Conservation (phyloP, 2,113 vertebrate genomes). For the Datnioides undecimradiatus region DNA sequence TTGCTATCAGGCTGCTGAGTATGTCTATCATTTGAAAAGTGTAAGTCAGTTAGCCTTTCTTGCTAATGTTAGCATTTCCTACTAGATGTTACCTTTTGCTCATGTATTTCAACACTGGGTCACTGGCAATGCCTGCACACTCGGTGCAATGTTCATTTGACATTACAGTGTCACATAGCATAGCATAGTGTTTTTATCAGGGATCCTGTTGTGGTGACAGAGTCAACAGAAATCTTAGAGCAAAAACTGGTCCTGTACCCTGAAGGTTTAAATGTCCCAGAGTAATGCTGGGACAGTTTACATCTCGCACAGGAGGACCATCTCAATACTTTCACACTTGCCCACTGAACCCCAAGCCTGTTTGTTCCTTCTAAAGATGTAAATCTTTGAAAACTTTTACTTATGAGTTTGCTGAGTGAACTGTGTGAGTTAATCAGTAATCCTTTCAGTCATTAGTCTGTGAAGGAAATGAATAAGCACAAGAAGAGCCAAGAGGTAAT, state of each 20-base stretch:
- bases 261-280: no score
- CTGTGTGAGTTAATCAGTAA: background rate
- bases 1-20: background rate
- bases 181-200: no score
- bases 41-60: background rate
- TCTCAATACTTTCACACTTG: background rate
- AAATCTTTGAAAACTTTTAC: slow-evolving; percentile 1
- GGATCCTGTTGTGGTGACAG: no score
- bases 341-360: background rate
- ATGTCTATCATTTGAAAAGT: background rate
- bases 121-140: no score
- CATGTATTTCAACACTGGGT: background rate
- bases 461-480: background rate
- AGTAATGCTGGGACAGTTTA: no score
- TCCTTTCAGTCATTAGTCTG: background rate
- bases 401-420: background rate
- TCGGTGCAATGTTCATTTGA: no score
- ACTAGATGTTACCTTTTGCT: background rate
- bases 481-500: background rate
- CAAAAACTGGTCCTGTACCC: no score
- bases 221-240: no score
- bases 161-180: no score
- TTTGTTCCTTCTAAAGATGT: background rate
- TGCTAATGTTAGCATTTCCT: background rate
- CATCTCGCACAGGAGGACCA: no score